These are phyloP conservation scores for Edolisoma coerulescens DNA, from an alignment of 2,113 vertebrate species.

Conservation along the genomic window DNA sequence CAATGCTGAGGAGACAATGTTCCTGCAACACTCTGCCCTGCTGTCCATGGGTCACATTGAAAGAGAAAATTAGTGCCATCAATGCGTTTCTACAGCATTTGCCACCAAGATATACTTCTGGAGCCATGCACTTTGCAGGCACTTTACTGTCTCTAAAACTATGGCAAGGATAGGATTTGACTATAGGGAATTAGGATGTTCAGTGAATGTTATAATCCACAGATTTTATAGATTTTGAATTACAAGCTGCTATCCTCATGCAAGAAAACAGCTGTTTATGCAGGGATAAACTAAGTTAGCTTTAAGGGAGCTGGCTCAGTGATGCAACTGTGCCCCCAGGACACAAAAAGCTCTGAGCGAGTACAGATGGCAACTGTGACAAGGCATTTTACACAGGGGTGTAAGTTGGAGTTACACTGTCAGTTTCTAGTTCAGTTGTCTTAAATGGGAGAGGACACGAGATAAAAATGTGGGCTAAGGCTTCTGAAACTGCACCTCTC, in stretches of 20 bases:
- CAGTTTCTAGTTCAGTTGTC: neutral
- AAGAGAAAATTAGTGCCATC: neutral
- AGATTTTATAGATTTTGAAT: neutral
- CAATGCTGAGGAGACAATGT: slow-evolving; percentile 28
- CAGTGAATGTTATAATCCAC: neutral
- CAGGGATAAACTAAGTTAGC: neutral
- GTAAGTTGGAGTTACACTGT: neutral
- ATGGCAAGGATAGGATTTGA: neutral
- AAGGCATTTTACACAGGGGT: neutral
- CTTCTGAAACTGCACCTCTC: neutral
- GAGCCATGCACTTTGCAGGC: neutral
- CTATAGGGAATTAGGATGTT: neutral
- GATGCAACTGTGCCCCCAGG: neutral
- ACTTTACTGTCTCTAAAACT: neutral
- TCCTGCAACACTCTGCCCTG: neutral
- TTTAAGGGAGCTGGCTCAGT: neutral
- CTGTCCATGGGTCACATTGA: neutral
- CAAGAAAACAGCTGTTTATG: neutral
- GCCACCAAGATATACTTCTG: neutral
- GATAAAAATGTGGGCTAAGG: neutral
- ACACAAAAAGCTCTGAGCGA: neutral
- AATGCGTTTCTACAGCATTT: neutral
- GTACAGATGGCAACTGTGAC: neutral
- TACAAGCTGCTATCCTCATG: neutral
- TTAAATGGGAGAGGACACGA: neutral